Base-by-base conservation (phyloP, 2,113 vertebrate genomes). In the Epinephelus cyanopodus region DNA sequence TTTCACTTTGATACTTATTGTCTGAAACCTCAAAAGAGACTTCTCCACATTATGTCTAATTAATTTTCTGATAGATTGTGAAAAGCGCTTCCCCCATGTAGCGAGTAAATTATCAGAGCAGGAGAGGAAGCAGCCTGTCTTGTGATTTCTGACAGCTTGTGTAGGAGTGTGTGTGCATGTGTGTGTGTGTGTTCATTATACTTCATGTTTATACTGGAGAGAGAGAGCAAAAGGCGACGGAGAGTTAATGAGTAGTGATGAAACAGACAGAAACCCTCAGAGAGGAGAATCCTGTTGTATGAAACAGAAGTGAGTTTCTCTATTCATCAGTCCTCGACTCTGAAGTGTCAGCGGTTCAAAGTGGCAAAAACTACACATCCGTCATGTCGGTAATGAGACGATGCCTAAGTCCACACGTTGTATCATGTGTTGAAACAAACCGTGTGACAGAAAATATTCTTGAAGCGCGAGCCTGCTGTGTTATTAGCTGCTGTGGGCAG, bases 211-310 rank as follows among this genome's bases (percentile, higher is more conserved):
- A 56, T 65, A 45, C 42, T 48, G 48, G 47, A 23, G 33, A 61
- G 29, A 57, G 25, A 77, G 68, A 63, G 63, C 21, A 58, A 69
- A 47, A 58, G 56, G 73, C 39, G 54, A 56, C 29, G 0, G 25
- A 62, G 74, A 62, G 70, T 89, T 83, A 85, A 92, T 72, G 61
- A 83, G 62, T 74, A 56, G 77, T 91, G 86, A 89, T 90, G 88
- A 91, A 89, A 89, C 77, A 1, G 9, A 12, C 61, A 60, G 90
- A 84, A 87, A 88, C 58, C 50, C 70, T 72, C 8, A 0, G 45
- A 83, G 78, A 79, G 48, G 52, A 81, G 18, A 65, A 60, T 69
- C 67, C 62, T 42, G 37, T 77, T 77, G 45, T 50, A 57, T 50
- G 61, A 81, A 89, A 79, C 64, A 54, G 63, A 50, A 87, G 68